Evolutionary conservation across 2,797 vertebrate genomes (phyloP), one percentile per base, ranked within the genome.

Genomic region (Dermochelys coriacea): DNA sequence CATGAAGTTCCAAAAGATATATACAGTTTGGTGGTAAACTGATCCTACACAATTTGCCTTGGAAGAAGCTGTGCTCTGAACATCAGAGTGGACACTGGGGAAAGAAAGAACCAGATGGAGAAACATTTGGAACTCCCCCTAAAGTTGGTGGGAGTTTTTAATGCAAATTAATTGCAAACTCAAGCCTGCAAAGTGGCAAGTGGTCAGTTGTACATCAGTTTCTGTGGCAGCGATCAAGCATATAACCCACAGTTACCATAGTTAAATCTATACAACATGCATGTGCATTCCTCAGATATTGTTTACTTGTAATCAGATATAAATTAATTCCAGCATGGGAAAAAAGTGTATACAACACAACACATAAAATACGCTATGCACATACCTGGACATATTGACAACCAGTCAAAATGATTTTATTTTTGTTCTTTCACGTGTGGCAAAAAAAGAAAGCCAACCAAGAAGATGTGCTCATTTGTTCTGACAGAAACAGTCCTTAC

Each of bases 11-110:
- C 41, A 45, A 75, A 75, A 75, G 29, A 31, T 78, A 81, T 85
- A 64, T 68, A 51, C 78, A 27, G 16, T 21, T 18, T 19, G 68
- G 5, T 71, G 91, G 59, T 80, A 80, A 82, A 45, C 29, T 80
- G 64, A 68, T 90, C 34, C 75, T 90, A 54, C 37, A 77, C 93
- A 84, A 91, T 94, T 93, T 95, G 45, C 86, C 57, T 94, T 94
- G 85, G 84, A 92, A 97, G 57, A 80, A 95, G 75, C 59, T 80
- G 18, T 90, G 71, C 87, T 89, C 79, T 94, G 71, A 77, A 74
- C 89, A 27, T 27, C 27, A 82, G 16, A 61, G 5, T 49, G 10
- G 25, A 83, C 91, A 64, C 25, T 84, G 94, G 61, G 49, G 41
- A 85, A 86, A 54, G n/a, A 85, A 91, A 85, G 16, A n/a, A 86